Base-by-base conservation (phyloP, 2,888 invertebrate genomes). In the Meta bourneti region DNA sequence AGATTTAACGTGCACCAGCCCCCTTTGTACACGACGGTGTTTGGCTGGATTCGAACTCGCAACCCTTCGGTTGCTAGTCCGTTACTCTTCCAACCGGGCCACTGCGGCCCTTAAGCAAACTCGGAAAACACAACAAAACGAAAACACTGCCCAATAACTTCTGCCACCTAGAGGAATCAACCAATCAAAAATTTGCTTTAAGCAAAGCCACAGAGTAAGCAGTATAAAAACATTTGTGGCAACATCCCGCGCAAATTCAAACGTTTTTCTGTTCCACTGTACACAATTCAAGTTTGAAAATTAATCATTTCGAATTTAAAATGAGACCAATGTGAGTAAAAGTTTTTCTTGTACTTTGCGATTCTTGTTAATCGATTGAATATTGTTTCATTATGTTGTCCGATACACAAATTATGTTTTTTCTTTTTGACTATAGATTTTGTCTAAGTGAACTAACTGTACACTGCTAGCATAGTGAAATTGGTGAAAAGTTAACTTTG, bases 261-360 rank as follows among this genome's bases (percentile, higher is more conserved):
- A 86, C 20, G 70, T 13, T 86, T 84, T 61, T 19, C 51, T 11
- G 51, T 75, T 48, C 52, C 54, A 61, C 20, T 8, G 8, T 20
- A n/a, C 34, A 19, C 9, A 69, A 20, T 61, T 54, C 51, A 49
- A 6, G 7, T 11, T n/a, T 20, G 13, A 19, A n/a, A 16, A 13
- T 34, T 72, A 20, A 61, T 51, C 78, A 69, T 78, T 78, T 7
- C 7, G 16, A 51, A 16, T 13, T 77, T 54, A 70, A 78, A 77
- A 86, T 86, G 86, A 70, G 78, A 49, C 86, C 86, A 49, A 51
- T 78, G 86, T 86, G 61, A 78, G 86, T 86, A 20, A 71, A 61
- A 34, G n/a, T 81, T 48, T 13, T 7, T 51, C 8, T 52, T 19
- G 7, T 51, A n/a, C n/a, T 78, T 52, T 19, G 51, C 4, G 6